Percentiles rank a stretch among this genome's conserved stretches.
Evolutionary conservation across 1,140 invertebrate species (phyloP).

Genomic region (Homalodisca vitripennis): DNA sequence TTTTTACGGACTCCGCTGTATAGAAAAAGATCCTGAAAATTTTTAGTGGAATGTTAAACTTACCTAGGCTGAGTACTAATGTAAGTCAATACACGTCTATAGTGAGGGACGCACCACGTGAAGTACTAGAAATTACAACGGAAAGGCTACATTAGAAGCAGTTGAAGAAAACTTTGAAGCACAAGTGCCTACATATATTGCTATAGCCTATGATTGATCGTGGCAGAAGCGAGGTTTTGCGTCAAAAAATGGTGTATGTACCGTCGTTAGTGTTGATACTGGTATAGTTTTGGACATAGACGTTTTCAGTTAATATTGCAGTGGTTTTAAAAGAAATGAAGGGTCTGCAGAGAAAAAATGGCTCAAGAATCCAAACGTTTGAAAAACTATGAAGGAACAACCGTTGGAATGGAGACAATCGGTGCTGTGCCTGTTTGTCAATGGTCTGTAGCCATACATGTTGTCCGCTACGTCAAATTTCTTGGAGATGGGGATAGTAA

Average conservation of each 20-base stretch:
- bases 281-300: constrained; percentile 35
- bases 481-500: constrained; percentile 38
- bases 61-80: constrained; percentile 8
- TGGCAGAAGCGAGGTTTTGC: constrained; percentile 36
- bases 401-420: constrained; percentile 39
- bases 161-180: constrained; percentile 26
- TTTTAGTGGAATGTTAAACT: constrained; percentile 28
- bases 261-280: constrained; percentile 33
- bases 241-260: constrained; percentile 25
- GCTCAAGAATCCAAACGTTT: constrained; percentile 31
- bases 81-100: constrained; percentile 9
- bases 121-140: constrained; percentile 14
- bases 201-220: constrained; percentile 34
- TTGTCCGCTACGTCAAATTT: constrained; percentile 34
- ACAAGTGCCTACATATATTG: constrained; percentile 13
- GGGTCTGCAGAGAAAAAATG: background rate
- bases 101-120: background rate
- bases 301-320: constrained; percentile 34
- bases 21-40: no score
- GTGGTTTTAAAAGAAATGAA: constrained; percentile 23
- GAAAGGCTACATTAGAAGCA: constrained; percentile 24
- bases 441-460: constrained; percentile 32
- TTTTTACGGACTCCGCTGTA: no score
- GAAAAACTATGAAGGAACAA: constrained; percentile 38
- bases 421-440: constrained; percentile 37